Percentiles rank a stretch among this genome's conserved stretches.
Evolutionary conservation across 2,797 vertebrate species (phyloP).

Genomic region (Meriones psammophilus): DNA sequence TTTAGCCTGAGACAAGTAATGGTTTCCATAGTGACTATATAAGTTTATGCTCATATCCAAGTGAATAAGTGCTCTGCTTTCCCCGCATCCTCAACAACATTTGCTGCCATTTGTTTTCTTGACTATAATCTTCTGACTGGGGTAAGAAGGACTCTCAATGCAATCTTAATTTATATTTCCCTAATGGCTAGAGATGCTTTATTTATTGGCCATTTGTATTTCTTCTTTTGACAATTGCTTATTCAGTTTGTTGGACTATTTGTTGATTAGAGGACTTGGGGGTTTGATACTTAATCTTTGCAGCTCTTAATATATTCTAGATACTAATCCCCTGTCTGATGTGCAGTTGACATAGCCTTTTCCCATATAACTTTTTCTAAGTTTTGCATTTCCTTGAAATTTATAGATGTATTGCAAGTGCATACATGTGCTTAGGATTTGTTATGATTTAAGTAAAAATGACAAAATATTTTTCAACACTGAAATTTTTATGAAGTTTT

Average conservation of each 20-base stretch:
- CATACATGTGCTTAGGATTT: not conserved
- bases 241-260: not conserved
- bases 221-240: not conserved
- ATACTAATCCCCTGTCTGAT: not conserved
- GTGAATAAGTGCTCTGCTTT: not conserved
- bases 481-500: not conserved
- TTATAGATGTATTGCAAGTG: not conserved
- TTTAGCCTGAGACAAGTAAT: not conserved
- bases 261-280: not conserved
- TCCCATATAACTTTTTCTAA: not conserved
- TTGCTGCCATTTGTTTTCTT: not conserved
- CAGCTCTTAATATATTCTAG: not conserved
- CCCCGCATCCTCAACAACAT: not conserved
- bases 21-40: not conserved
- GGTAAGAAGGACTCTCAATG: not conserved
- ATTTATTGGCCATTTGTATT: not conserved
- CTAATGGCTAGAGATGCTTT: not conserved
- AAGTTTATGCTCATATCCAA: not conserved
- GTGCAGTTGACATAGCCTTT: not conserved
- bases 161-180: not conserved
- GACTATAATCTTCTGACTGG: not conserved
- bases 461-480: slow-evolving; percentile 15
- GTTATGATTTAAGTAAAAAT: slow-evolving; percentile 47
- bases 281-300: not conserved
- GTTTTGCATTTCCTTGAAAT: not conserved